A percentile compares a stretch with the other conserved stretches of the same genome.
Evolutionary conservation across 2,888 invertebrate species (phyloP).

Genomic region (Agonum fuliginosum): DNA sequence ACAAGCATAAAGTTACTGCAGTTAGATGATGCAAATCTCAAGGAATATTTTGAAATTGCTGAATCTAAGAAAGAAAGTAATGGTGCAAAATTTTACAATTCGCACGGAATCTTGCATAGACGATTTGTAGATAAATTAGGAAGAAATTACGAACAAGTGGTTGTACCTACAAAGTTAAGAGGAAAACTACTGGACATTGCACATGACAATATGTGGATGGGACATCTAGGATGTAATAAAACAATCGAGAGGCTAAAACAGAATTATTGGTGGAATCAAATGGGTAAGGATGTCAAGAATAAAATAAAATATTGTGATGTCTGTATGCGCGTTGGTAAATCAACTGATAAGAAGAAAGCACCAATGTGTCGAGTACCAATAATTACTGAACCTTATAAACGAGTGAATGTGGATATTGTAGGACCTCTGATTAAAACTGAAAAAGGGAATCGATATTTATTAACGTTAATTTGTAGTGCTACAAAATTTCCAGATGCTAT

Average conservation of each 20-base stretch:
- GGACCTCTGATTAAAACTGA: neutral
- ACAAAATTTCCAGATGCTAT: constrained; percentile 29
- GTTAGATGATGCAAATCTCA: neutral
- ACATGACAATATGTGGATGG: constrained; percentile 24
- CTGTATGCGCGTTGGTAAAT: neutral
- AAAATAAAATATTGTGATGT: constrained; percentile 39
- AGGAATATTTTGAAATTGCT: neutral
- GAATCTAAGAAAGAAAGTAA: neutral
- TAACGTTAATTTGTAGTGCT: constrained; percentile 13
- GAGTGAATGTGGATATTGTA: constrained; percentile 14
- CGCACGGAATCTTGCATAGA: neutral
- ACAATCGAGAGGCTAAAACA: constrained; percentile 1
- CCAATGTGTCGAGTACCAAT: constrained; percentile 17
- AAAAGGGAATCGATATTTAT: neutral
- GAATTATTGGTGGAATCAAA: constrained; percentile 19
- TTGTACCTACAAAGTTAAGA: neutral
- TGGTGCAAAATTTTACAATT: neutral
- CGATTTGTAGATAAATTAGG: constrained; percentile 1
- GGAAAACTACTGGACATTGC: neutral
- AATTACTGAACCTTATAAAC: constrained; percentile 9
- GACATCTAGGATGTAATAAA: constrained; percentile 21
- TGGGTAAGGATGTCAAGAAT: neutral
- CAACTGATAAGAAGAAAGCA: constrained; percentile 7
- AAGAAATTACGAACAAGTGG: neutral
- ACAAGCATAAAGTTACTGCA: neutral